These are phyloP conservation scores for Limonius californicus DNA, from an alignment of 1,140 invertebrate genomes.

Conservation along the genomic window DNA sequence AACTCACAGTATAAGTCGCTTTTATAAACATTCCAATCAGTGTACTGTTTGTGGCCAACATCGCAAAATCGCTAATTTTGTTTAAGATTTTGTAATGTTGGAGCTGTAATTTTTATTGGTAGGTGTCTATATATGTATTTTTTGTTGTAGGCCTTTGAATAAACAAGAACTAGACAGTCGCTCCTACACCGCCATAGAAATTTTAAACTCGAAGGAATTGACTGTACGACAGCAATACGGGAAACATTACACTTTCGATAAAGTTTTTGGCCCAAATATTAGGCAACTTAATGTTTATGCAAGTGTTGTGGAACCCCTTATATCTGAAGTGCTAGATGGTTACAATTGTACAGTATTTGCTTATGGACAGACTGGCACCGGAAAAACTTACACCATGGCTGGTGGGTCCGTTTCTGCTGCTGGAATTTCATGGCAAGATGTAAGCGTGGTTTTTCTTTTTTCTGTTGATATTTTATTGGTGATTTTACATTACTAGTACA, in stretches of 20 bases:
- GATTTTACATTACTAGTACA: not conserved
- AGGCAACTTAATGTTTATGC: conserved; percentile 84
- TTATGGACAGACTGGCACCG: conserved; percentile 96
- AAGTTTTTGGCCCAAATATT: conserved; percentile 72
- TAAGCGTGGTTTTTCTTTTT: not conserved
- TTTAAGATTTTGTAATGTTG: no score
- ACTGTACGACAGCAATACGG: conserved; percentile 48
- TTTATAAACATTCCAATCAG: no score
- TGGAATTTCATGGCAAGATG: not conserved
- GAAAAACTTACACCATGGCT: conserved; percentile 98
- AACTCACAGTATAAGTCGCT: no score
- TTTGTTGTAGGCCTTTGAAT: not conserved
- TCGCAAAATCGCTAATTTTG: no score
- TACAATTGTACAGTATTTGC: conserved; percentile 99
- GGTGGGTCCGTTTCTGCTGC: conserved; percentile 50
- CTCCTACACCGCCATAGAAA: not conserved
- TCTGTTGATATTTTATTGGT: not conserved
- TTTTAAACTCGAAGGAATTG: not conserved
- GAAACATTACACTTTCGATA: conserved; percentile 87
- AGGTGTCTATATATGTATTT: not conserved
- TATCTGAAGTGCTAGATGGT: conserved; percentile 87
- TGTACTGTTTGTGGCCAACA: no score
- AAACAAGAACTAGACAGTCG: not conserved
- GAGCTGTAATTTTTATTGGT: not conserved
- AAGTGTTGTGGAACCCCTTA: conserved; percentile 80